These are phyloP conservation scores for Charanyca ferruginea DNA, from an alignment of 2,888 invertebrate species.

Conservation along the genomic window DNA sequence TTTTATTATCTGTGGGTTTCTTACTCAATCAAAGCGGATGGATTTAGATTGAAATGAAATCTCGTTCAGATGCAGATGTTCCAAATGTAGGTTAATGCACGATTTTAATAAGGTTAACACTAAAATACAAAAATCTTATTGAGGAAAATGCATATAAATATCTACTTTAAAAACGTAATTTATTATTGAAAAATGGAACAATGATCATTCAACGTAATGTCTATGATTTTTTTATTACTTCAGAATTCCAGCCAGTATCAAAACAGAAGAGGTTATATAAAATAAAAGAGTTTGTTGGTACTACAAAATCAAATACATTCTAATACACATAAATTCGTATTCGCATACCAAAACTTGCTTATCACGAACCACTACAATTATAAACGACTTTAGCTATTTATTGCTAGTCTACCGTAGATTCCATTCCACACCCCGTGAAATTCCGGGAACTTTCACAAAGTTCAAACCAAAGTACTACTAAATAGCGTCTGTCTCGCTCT, in stretches of 20 bases:
- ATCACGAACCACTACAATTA: constrained; percentile 53
- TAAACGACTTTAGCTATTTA: constrained; percentile 59
- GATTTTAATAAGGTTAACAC: constrained; percentile 39
- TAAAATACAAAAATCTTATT: constrained; percentile 4
- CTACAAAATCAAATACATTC: constrained; percentile 17
- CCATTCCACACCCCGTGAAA: constrained; percentile 56
- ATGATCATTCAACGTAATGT: constrained; percentile 1
- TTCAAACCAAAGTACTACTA: constrained; percentile 58
- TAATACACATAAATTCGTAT: constrained; percentile 47
- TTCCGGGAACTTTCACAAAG: constrained; percentile 65
- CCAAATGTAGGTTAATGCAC: constrained; percentile 47
- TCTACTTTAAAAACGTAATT: background rate
- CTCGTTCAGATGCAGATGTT: constrained; percentile 43
- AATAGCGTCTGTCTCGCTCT: constrained; percentile 59
- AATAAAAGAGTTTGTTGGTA: constrained; percentile 36
- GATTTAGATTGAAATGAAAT: constrained; percentile 53
- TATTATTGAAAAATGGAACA: background rate
- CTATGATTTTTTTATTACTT: background rate
- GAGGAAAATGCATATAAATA: background rate
- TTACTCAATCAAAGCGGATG: constrained; percentile 48
- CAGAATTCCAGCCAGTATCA: constrained; percentile 2
- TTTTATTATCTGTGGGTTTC: constrained; percentile 35
- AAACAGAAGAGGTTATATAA: constrained; percentile 21
- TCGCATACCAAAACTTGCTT: constrained; percentile 51
- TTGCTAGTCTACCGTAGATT: constrained; percentile 56